A percentile compares a stretch with the other conserved stretches of the same genome.
Evolutionary conservation across 2,888 invertebrate genomes (phyloP).

Genomic region (Pristionchus exspectatus): DNA sequence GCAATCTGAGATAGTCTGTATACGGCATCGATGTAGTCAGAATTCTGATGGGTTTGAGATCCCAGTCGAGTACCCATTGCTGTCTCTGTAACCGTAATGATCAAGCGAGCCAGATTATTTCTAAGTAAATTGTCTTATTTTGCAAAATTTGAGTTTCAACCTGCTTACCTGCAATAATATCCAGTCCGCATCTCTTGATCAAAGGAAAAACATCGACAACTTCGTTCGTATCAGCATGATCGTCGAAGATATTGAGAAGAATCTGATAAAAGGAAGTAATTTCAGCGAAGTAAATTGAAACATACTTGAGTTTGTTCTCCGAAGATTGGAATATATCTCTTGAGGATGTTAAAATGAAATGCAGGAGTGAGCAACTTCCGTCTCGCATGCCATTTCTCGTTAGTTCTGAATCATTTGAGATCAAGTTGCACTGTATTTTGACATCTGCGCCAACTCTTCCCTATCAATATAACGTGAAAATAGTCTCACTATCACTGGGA

Average conservation of each 20-base stretch:
- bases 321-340: constrained; percentile 50
- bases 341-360: constrained; percentile 54
- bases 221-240: constrained; percentile 44
- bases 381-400: constrained; percentile 42
- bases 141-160: too few relatives aligned
- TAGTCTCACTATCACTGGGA: background rate
- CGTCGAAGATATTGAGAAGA: constrained; percentile 10
- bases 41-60: constrained; percentile 35
- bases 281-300: background rate
- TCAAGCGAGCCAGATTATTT: background rate
- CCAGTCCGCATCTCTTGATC: constrained; percentile 46
- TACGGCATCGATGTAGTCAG: constrained; percentile 46
- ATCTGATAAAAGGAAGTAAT: background rate
- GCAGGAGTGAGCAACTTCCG: constrained; percentile 55
- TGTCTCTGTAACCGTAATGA: constrained; percentile 39
- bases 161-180: constrained; percentile 51
- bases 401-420: constrained; percentile 13
- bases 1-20: constrained; percentile 34
- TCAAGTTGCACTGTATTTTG: background rate
- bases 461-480: constrained; percentile 31
- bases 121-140: background rate
- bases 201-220: constrained; percentile 53
- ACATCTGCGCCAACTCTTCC: background rate
- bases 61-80: constrained; percentile 54
- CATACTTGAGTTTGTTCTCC: constrained; percentile 52